These are phyloP conservation scores for Emydoidea blandingii DNA, from an alignment of 2,797 vertebrate species.

Conservation along the genomic window DNA sequence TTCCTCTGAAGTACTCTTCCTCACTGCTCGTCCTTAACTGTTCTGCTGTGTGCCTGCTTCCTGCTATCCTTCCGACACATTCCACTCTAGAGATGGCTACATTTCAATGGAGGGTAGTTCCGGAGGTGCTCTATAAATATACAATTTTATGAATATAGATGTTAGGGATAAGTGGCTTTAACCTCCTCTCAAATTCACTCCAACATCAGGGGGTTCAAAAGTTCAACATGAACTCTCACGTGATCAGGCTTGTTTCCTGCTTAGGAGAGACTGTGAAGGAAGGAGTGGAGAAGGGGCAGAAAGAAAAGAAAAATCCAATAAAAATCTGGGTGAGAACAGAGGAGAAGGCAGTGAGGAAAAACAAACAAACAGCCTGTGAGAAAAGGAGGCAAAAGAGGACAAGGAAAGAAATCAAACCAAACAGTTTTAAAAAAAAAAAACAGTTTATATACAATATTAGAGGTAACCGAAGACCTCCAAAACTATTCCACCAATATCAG, in stretches of 20 bases:
- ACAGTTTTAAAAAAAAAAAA: not conserved
- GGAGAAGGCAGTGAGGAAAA: slow-evolving; percentile 56
- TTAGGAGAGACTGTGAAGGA: slow-evolving; percentile 38
- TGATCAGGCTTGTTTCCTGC: not conserved
- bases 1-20: not conserved
- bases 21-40: not conserved
- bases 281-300: slow-evolving; percentile 24
- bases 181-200: not conserved
- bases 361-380: slow-evolving; percentile 41
- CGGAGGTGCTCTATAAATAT: not conserved
- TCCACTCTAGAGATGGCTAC: not conserved
- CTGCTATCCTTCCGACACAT: not conserved
- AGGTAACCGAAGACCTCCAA: not conserved
- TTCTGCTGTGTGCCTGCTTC: not conserved
- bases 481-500: not conserved
- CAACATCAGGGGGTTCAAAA: slow-evolving; percentile 58
- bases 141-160: slow-evolving; percentile 2
- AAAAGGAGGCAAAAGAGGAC: slow-evolving; percentile 5
- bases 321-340: slow-evolving; percentile 33
- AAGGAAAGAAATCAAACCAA: not conserved
- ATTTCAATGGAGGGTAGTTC: not conserved
- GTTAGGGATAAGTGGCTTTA: not conserved
- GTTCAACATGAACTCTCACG: not conserved
- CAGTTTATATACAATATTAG: not conserved
- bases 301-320: slow-evolving; percentile 65